phyloP scores from a whole-genome alignment of 2,113 vertebrate genomes.

The Podocnemis expansa region DNA sequence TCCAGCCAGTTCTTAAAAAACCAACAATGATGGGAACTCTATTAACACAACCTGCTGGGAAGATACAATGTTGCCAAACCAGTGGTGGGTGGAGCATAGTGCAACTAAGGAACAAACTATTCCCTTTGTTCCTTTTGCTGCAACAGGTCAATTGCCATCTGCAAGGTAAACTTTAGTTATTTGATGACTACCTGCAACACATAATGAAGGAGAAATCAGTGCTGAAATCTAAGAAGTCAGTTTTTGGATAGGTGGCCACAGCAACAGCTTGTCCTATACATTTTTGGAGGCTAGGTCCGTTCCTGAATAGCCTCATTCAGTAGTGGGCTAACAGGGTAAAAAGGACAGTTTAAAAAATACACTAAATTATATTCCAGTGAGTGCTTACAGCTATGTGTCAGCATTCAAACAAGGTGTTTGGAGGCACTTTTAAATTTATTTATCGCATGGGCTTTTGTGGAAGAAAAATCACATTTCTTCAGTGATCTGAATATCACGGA shows the following conservation, averaged over 20 bases:
- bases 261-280: not conserved
- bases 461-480: too few relatives aligned
- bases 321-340: not conserved
- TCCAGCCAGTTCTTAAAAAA: too few relatives aligned
- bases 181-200: not conserved
- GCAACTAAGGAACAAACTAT: not conserved
- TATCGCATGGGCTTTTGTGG: too few relatives aligned
- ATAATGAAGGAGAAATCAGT: not conserved
- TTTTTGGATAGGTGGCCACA: not conserved
- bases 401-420: too few relatives aligned
- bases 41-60: not conserved
- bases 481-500: not conserved
- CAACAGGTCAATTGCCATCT: not conserved
- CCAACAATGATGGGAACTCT: not conserved
- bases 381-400: not conserved
- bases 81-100: fast-evolving
- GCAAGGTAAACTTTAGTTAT: not conserved
- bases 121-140: fast-evolving
- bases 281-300: not conserved
- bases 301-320: not conserved
- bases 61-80: fast-evolving
- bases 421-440: too few relatives aligned
- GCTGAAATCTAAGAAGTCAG: not conserved
- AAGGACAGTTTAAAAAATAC: not conserved
- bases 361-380: not conserved